Percentiles rank a stretch among this genome's conserved stretches.
These are phyloP conservation scores for Rhadina sibilatrix DNA, from an alignment of 2,113 vertebrate species.

Conservation along the genomic window DNA sequence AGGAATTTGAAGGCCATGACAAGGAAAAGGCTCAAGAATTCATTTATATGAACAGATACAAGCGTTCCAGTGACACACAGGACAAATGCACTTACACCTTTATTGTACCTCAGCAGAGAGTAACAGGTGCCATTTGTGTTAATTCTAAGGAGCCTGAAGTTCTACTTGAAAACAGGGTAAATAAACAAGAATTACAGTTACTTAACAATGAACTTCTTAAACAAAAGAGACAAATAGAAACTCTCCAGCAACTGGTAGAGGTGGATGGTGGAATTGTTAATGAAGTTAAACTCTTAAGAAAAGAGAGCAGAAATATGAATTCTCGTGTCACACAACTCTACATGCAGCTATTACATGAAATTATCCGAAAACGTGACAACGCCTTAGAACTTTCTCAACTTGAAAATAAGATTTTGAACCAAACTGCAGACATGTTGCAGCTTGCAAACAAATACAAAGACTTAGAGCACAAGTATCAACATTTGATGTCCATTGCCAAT, in stretches of 20 bases:
- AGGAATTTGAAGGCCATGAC: constrained; percentile 79
- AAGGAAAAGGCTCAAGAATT: constrained; percentile 81
- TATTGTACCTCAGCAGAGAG: constrained; percentile 96
- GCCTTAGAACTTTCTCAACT: constrained; percentile 94
- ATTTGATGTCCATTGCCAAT: constrained; percentile 88
- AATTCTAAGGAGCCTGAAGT: constrained; percentile 93
- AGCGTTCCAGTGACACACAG: constrained; percentile 77
- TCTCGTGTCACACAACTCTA: constrained; percentile 96
- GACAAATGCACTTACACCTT: constrained; percentile 99
- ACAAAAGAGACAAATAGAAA: constrained; percentile 97
- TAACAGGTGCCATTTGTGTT: constrained; percentile 96
- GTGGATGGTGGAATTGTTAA: constrained; percentile 97
- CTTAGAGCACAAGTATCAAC: constrained; percentile 95
- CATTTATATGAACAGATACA: constrained; percentile 83
- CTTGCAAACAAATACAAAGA: constrained; percentile 95
- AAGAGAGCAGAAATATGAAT: constrained; percentile 99
- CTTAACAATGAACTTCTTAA: constrained; percentile 94
- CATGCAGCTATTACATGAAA: constrained; percentile 98
- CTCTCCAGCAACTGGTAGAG: constrained; percentile 94
- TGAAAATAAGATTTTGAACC: constrained; percentile 94
- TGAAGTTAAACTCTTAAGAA: constrained; percentile 94
- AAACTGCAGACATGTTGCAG: constrained; percentile 93
- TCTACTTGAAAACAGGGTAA: constrained; percentile 87
- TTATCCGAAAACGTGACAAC: constrained; percentile 96
- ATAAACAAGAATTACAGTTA: constrained; percentile 93